Conservation (phyloP, 2,888 invertebrate genomes). For the Synanthedon myopaeformis region DNA sequence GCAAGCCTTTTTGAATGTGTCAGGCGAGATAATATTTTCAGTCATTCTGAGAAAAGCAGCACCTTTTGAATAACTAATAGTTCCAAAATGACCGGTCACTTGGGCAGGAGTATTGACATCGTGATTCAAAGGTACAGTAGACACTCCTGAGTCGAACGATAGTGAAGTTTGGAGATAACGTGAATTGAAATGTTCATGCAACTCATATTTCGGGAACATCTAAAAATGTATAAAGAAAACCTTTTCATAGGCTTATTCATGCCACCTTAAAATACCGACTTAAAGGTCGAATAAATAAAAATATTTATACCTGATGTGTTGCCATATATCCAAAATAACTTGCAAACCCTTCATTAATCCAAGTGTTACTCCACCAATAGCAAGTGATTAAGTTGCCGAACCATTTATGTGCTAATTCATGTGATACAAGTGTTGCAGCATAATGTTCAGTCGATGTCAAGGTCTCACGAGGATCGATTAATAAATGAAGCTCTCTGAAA, state of each 20-base stretch:
- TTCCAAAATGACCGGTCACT: conserved; percentile 74
- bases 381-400: conserved; percentile 81
- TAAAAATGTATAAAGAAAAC: conserved; percentile 22
- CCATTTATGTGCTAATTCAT: conserved; percentile 81
- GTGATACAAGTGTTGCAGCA: conserved; percentile 64
- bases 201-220: conserved; percentile 73
- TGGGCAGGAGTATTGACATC: conserved; percentile 72
- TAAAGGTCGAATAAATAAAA: too few species aligned
- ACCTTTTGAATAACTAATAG: conserved; percentile 78
- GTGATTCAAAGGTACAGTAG: conserved; percentile 69
- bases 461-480: conserved; percentile 41
- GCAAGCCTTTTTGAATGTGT: conserved; percentile 38
- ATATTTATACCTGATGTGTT: conserved; percentile 28
- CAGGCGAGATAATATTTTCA: conserved; percentile 38
- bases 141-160: conserved; percentile 40
- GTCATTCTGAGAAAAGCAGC: conserved; percentile 58
- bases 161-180: conserved; percentile 77
- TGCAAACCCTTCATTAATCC: conserved; percentile 83
- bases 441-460: conserved; percentile 53
- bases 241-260: too few species aligned
- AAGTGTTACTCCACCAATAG: conserved; percentile 79
- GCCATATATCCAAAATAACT: conserved; percentile 76
- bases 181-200: conserved; percentile 79
- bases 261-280: too few species aligned
- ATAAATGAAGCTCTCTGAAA: conserved; percentile 49